These are phyloP conservation scores for Pseudochaenichthys georgianus DNA, from an alignment of 2,797 vertebrate genomes.

Conservation along the genomic window DNA sequence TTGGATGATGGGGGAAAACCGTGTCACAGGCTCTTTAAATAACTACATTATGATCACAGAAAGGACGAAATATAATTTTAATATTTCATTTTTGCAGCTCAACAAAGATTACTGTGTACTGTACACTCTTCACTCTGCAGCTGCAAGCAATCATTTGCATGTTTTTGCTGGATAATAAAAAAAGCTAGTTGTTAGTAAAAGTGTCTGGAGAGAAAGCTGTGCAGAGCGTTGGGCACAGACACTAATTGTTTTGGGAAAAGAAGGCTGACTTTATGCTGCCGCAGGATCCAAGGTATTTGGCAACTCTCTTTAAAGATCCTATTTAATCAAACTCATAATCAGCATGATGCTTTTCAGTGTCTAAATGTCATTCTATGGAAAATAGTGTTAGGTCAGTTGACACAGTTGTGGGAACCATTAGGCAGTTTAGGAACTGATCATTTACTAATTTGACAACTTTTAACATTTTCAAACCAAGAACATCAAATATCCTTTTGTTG, in stretches of 20 bases:
- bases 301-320: not conserved
- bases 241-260: constrained; percentile 17
- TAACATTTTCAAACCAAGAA: not conserved
- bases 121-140: constrained; percentile 12
- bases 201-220: constrained; percentile 21
- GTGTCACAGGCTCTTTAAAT: too few relatives aligned
- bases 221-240: constrained; percentile 3
- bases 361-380: not conserved
- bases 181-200: constrained; percentile 33
- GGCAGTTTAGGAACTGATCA: not conserved
- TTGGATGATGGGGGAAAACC: too few relatives aligned
- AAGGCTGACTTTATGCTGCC: not conserved
- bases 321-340: constrained; percentile 1
- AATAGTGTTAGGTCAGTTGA: not conserved
- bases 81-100: constrained; percentile 17
- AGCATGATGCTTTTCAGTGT: not conserved
- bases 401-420: not conserved
- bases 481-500: too few relatives aligned
- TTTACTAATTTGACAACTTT: not conserved
- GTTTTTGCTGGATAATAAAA: constrained; percentile 38
- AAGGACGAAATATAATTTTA: constrained; percentile 18
- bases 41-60: constrained; percentile 23
- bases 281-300: not conserved
- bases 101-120: constrained; percentile 21
- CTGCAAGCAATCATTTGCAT: constrained; percentile 21